Evolutionary conservation across 2,888 invertebrate genomes (phyloP), one percentile per base, ranked within the genome.

Genomic region (Neelides folsomi): DNA sequence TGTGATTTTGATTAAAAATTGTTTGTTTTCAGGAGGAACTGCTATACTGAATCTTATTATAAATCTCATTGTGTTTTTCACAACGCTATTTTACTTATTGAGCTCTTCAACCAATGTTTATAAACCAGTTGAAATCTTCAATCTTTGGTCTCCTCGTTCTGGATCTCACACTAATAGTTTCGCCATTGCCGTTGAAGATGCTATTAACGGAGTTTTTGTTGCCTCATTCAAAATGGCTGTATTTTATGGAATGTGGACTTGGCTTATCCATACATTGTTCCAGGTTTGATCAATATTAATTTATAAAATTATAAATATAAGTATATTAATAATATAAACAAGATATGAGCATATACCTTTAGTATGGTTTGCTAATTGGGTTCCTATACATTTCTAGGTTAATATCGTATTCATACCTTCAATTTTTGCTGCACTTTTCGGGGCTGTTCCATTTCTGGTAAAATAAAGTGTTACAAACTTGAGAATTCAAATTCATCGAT

Each of bases 221-320:
- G 94, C 95, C 0, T 93, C 95, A 2, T 84, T 94, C 66, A 98
- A 97, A 74, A 88, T 97, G 80, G 88, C 93, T 1, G 76, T 86
- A 0, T 98, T 98, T 73, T 97, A 98, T 69, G 97, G 95, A 0
- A 76, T 97, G 58, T 98, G 95, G 81, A 97, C 97, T 0, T 98
- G 95, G 92, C 79, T 97, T 57, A 86, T 92, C 48, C 97, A 98
- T 71, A 90, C 88, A 60, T 74, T 97, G 10, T 95, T 97, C 69
- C 87, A 87, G 52, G 86, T 77, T 20, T 20, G 37, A 10, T 10
- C 27, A 41, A n/a, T 7, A 47, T 18, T 9, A 44, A 15, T 9
- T 8, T 13, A 44, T 10, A n/a, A n/a, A n/a, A 27, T 7, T 27
- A 27, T 5, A 27, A 27, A 27, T 27, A 27, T 7, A 27, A 27